Percentiles rank a stretch among this genome's conserved stretches.
Evolutionary conservation across 2,888 invertebrate species (phyloP).

Genomic region (Cephus runcator): DNA sequence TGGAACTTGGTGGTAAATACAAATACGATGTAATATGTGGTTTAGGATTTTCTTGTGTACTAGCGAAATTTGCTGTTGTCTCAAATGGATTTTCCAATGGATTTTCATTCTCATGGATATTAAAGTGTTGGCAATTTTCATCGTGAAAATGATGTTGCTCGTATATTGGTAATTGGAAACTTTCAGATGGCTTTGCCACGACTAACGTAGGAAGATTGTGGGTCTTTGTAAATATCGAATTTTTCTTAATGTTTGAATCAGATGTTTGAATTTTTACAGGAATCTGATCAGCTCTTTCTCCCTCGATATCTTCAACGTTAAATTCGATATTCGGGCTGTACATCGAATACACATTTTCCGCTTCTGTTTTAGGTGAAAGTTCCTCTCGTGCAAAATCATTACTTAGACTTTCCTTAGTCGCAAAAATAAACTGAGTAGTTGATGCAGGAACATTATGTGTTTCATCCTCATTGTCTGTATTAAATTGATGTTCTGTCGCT

Average conservation of each 20-base stretch:
- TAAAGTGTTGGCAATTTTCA: slow-evolving; percentile 4
- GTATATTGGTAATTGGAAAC: slow-evolving; percentile 8
- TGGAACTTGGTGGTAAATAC: slow-evolving; percentile 8
- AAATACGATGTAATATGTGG: slow-evolving; percentile 15
- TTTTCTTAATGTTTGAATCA: neutral
- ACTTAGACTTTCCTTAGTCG: too few relatives aligned
- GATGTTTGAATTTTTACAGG: slow-evolving; percentile 5
- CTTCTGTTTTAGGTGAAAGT: slow-evolving; percentile 21
- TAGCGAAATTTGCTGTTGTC: too few relatives aligned
- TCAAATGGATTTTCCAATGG: neutral
- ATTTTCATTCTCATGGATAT: neutral
- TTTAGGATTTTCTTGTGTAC: neutral
- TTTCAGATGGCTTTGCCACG: neutral
- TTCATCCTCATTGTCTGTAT: too few relatives aligned
- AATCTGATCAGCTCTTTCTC: slow-evolving; percentile 12
- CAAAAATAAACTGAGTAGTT: too few relatives aligned
- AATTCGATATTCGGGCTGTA: slow-evolving; percentile 28
- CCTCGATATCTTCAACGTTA: slow-evolving; percentile 15
- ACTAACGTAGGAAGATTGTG: neutral
- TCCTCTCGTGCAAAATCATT: too few relatives aligned
- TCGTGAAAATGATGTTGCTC: slow-evolving; percentile 12
- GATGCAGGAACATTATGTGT: too few relatives aligned
- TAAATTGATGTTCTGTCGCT: too few relatives aligned
- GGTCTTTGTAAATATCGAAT: neutral
- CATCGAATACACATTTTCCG: slow-evolving; percentile 23